Conservation (phyloP, 2,113 vertebrate genomes). For the Daboia siamensis region DNA sequence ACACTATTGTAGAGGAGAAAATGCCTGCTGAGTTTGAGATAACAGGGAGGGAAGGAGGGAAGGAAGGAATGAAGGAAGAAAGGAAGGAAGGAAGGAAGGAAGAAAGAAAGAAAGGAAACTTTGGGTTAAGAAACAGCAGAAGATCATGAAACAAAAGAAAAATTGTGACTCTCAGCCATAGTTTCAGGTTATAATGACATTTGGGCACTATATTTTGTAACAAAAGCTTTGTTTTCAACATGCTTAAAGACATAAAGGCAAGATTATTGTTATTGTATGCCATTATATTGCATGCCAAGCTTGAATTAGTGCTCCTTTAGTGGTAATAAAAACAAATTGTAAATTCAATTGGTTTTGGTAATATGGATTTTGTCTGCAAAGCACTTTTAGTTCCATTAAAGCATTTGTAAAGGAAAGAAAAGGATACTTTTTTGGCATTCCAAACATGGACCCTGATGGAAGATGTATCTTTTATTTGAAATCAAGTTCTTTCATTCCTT, state of each 20-base stretch:
- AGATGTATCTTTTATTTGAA: background rate
- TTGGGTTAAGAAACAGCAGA: constrained; percentile 11
- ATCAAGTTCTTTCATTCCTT: background rate
- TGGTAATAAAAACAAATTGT: constrained; percentile 56
- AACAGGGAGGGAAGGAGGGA: constrained; percentile 2
- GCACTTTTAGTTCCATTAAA: constrained; percentile 58
- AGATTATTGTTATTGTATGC: constrained; percentile 44
- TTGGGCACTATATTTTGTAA: constrained; percentile 18
- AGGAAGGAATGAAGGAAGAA: no score
- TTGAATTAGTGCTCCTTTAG: constrained; percentile 55
- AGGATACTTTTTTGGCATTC: constrained; percentile 37
- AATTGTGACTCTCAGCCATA: constrained; percentile 15
- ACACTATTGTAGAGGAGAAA: background rate
- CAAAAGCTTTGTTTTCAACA: constrained; percentile 26
- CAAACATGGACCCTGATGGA: constrained; percentile 16
- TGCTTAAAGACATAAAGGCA: constrained; percentile 41
- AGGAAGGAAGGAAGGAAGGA: no score
- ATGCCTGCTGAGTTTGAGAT: background rate
- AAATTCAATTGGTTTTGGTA: constrained; percentile 50
- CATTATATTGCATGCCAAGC: constrained; percentile 23
- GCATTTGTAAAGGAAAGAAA: constrained; percentile 42
- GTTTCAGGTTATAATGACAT: constrained; percentile 24
- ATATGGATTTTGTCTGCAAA: constrained; percentile 48
- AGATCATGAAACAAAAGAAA: constrained; percentile 7
- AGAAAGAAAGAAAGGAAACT: constrained; percentile 15